Evolutionary conservation across 2,113 vertebrate species (phyloP).

Genomic region (Mionectes macconnelli): DNA sequence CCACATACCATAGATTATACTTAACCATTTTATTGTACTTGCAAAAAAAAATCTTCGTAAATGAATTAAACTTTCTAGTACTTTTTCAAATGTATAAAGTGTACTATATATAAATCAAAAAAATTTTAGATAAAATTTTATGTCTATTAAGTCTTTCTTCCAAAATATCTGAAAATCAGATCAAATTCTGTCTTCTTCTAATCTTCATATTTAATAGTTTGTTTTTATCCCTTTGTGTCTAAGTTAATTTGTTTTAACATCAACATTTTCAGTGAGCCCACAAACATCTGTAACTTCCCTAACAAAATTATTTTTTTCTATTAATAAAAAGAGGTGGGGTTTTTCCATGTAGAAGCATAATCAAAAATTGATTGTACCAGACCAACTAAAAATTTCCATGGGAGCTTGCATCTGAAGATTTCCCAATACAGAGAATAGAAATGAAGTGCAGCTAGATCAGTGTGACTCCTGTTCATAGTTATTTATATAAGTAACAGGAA

Average conservation of each 20-base stretch:
- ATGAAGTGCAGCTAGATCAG: slow-evolving; percentile 15
- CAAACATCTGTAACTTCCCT: not conserved
- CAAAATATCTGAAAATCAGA: not conserved
- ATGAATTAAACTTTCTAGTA: not conserved
- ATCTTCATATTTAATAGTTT: not conserved
- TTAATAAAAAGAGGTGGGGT: not conserved
- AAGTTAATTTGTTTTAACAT: not conserved
- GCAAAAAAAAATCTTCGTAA: not conserved
- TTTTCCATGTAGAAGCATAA: not conserved
- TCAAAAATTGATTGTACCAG: slow-evolving; percentile 9
- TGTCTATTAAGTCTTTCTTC: not conserved
- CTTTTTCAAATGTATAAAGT: not conserved
- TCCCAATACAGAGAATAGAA: slow-evolving; percentile 34
- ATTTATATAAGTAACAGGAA: slow-evolving; percentile 62
- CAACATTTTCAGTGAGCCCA: not conserved
- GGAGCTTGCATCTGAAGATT: slow-evolving; percentile 1
- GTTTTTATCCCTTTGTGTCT: not conserved
- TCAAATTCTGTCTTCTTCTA: not conserved
- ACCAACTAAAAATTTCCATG: not conserved
- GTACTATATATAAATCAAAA: not conserved
- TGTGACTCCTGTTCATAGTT: slow-evolving; percentile 34
- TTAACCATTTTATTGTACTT: not conserved
- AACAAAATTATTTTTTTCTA: not conserved
- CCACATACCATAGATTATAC: not conserved
- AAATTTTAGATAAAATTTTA: not conserved